Conservation (phyloP, 2,797 vertebrate genomes). For the Iguana delicatissima region DNA sequence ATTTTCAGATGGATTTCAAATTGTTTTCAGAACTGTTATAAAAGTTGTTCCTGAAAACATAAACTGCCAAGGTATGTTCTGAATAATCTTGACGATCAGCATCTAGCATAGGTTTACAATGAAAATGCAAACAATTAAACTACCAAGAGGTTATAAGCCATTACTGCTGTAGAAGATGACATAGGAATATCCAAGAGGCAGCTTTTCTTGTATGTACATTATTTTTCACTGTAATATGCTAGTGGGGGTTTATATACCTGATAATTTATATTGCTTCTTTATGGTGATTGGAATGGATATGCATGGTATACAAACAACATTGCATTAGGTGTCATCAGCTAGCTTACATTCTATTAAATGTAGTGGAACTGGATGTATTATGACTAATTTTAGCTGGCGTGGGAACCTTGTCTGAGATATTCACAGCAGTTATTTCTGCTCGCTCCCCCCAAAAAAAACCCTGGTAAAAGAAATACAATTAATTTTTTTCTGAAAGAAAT, state of each 20-base stretch:
- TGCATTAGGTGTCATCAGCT: neutral
- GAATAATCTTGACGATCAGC: neutral
- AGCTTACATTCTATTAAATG: neutral
- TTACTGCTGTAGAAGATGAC: neutral
- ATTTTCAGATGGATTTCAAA: neutral
- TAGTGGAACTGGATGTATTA: neutral
- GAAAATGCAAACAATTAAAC: neutral
- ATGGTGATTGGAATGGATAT: conserved; percentile 61
- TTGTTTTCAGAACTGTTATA: neutral
- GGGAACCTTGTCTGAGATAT: neutral
- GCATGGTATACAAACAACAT: conserved; percentile 64
- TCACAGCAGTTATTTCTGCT: neutral
- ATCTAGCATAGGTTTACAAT: neutral
- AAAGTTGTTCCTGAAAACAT: neutral
- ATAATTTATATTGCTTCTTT: conserved; percentile 11
- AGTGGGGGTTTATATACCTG: neutral
- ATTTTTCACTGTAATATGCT: conserved; percentile 34
- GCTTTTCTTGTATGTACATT: neutral
- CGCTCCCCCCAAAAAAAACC: neutral
- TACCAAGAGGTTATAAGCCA: neutral
- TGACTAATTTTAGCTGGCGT: neutral
- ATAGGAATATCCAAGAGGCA: neutral
- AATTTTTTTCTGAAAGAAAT: neutral
- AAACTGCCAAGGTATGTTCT: neutral
- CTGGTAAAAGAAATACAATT: neutral